Base-by-base conservation (phyloP, 2,797 vertebrate genomes). In the Amblyopsis hoosieri region DNA sequence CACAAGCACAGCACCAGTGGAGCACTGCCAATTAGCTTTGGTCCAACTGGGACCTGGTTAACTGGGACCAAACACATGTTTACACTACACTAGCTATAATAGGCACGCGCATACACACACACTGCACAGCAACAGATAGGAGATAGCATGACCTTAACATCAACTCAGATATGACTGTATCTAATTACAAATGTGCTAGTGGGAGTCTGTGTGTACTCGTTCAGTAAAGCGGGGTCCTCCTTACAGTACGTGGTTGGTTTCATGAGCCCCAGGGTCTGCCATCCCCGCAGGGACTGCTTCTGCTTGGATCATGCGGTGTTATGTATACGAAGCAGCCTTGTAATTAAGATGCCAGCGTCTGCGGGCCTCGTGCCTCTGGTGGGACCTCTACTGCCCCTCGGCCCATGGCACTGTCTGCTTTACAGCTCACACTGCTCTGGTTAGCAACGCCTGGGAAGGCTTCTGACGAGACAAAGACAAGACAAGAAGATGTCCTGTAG, bases 51-150 rank as follows among this genome's bases (percentile, higher is more conserved):
- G 85, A 84, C 82, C 76, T 62, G 64, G 86, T 84, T 86, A 85
- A 91, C 81, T 83, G 75, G 82, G 82, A 89, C 70, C 74, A 85
- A 87, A 81, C 76, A 86, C 82, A 83, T 81, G 81, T 84, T 87
- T 86, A 77, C 76, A 78, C 46, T 66, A 62, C 69, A 77, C 64
- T 19, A 60, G 65, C 47, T 54, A 46, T 75, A 75, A 84, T 70
- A 71, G 55, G 15, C 64, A 29, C 51, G 3, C 4, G 4, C 17
- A 23, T 3, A 53, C 51, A 53, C 3, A 12, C 23, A 13, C 53
- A 54, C 53, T 6, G 31, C 9, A 54, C 23, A 54, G 12, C 12
- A 19, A 54, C 23, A 29, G 11, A 54, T 11, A 54, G 19, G 12
- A 12, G 23, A 19, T 12, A 12, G 3, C 23, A 29, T 29, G 23